Base-by-base conservation (phyloP, 2,888 invertebrate species). In the Marasmarcha lunaedactyla region DNA sequence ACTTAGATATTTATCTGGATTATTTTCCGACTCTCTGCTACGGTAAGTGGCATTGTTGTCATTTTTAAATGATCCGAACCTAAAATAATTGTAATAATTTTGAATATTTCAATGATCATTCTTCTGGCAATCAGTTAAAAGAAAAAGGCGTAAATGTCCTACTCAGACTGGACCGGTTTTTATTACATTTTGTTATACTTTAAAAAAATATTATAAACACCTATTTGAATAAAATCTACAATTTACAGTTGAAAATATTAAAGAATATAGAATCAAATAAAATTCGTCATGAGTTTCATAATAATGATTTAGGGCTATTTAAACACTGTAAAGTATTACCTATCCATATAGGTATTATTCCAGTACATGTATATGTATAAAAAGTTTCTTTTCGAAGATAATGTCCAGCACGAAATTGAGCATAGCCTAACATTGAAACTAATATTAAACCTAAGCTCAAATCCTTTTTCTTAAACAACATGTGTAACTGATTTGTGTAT, bases 1-100 rank as follows among this genome's bases (percentile, higher is more conserved):
- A 15, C 14, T 35, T 40, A 5, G 33, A 6, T 15, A 14, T 37
- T 40, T 37, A 33, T 37, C 40, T 14, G 40, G 33, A 14, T 40
- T 34, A 12, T 34, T 12, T 34, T 34, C 13, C 14, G 34, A 36
- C 12, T 36, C 13, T 25, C 39, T 14, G 35, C 38, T 35, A 37
- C 34, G 7, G 13, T 14, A 14, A 34, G 34, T 13, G 13, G 34
- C 34, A 14, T 14, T 14, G 7, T 13, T 13, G 7, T 12, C 2
- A 34, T 12, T 34, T 34, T 14, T 14, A 4, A 11, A 34, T 7
- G 12, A 34, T 13, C 13, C 13, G 30, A 30, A n/a, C 12, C 34
- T 34, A 14, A 13, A 34, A 34, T 13, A 12, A 14, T 13, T 4
- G 11, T n/a, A 30, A 30, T 4, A n/a, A 3, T 30, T 30, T 30